Conservation (phyloP, 2,888 invertebrate species). For the Melanchra persicariae region DNA sequence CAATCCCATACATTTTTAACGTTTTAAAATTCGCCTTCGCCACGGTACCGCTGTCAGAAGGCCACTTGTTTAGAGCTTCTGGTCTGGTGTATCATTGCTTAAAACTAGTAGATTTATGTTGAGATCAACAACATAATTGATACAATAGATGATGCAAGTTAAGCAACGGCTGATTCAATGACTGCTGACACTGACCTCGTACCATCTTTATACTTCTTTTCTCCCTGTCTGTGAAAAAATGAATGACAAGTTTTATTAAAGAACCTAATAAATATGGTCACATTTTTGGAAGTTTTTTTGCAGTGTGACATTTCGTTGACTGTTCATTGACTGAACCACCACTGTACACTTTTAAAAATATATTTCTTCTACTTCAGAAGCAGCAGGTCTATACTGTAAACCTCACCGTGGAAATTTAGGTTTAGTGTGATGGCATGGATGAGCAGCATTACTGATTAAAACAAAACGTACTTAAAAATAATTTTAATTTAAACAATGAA, state of each 20-base stretch:
- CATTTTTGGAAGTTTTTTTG: neutral
- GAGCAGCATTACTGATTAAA: neutral
- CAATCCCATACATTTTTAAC: too few species aligned
- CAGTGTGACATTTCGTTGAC: too few species aligned
- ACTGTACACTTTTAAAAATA: neutral
- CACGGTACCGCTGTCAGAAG: too few species aligned
- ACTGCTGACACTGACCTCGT: conserved; percentile 1
- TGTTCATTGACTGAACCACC: neutral
- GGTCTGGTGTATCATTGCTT: neutral
- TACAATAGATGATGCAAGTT: neutral
- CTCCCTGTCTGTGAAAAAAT: neutral
- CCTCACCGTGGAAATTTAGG: too few species aligned
- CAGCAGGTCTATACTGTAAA: too few species aligned
- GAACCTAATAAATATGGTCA: neutral
- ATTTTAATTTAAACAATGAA: conserved; percentile 33
- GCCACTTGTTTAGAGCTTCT: too few species aligned
- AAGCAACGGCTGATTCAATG: neutral
- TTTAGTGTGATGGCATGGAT: too few species aligned
- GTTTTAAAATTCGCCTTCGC: too few species aligned
- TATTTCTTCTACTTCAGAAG: neutral
- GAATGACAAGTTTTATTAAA: neutral
- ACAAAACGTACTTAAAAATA: conserved; percentile 17
- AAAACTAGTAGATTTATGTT: neutral
- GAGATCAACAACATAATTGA: neutral
- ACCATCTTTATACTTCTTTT: neutral